Evolutionary conservation across 2,888 invertebrate species (phyloP).

Genomic region (Sisyra terminalis): DNA sequence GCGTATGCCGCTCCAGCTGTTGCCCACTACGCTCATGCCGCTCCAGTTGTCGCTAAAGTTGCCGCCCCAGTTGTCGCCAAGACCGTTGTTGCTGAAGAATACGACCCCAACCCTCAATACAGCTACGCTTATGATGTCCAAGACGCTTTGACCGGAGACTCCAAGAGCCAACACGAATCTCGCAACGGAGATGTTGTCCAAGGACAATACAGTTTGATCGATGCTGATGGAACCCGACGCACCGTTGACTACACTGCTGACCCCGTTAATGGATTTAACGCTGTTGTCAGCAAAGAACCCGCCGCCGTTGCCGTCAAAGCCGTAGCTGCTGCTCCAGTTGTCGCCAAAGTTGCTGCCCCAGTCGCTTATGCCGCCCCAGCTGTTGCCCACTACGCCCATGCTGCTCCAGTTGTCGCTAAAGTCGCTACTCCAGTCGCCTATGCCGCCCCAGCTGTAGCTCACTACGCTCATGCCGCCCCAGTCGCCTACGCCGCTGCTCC

Average conservation of each 20-base stretch:
- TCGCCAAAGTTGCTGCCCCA: constrained; percentile 8
- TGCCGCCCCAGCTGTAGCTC: constrained; percentile 7
- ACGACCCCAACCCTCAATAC: constrained; percentile 31
- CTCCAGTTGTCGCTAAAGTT: constrained; percentile 5
- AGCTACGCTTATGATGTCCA: constrained; percentile 30
- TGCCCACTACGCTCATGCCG: background rate
- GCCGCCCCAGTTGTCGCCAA: constrained; percentile 14
- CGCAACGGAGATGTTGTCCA: constrained; percentile 30
- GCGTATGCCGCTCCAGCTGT: constrained; percentile 2
- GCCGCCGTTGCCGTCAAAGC: constrained; percentile 20
- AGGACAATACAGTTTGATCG: constrained; percentile 29
- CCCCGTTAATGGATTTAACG: constrained; percentile 32
- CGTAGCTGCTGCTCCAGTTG: constrained; percentile 17
- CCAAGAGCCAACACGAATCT: constrained; percentile 29
- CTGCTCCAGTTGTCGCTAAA: constrained; percentile 8
- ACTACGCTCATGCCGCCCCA: constrained; percentile 14
- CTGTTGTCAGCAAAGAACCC: constrained; percentile 24
- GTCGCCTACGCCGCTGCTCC: constrained; percentile 17
- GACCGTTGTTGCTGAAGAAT: constrained; percentile 20
- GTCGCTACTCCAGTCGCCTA: constrained; percentile 8
- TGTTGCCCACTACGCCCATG: background rate
- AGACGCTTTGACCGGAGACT: constrained; percentile 29
- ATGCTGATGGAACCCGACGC: constrained; percentile 29
- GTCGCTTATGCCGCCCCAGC: constrained; percentile 6
- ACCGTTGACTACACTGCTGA: constrained; percentile 31